phyloP scores from a whole-genome alignment of 2,888 invertebrate genomes.

The Hirtodrosophila duncani region DNA sequence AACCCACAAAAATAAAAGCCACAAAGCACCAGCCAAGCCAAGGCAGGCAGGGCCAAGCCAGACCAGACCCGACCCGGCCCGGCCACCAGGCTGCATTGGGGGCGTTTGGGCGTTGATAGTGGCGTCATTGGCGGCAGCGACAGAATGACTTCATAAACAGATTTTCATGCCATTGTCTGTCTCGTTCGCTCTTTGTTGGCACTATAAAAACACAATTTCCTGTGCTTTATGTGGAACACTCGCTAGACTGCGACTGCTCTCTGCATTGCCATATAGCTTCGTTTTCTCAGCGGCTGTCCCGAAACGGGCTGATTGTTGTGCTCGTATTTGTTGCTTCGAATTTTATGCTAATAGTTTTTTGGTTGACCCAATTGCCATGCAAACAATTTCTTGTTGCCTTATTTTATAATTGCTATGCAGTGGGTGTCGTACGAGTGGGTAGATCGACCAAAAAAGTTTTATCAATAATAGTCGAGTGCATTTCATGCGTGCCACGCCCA shows the following conservation, averaged over 20 bases:
- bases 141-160: constrained; percentile 69
- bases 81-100: neutral
- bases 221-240: constrained; percentile 40
- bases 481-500: constrained; percentile 20
- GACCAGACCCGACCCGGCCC: constrained; percentile 1
- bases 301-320: neutral
- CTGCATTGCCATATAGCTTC: constrained; percentile 14
- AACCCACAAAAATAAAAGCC: constrained; percentile 15
- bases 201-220: constrained; percentile 59
- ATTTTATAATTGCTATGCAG: constrained; percentile 21
- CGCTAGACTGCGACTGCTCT: constrained; percentile 6
- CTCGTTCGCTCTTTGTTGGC: constrained; percentile 8
- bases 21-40: constrained; percentile 17
- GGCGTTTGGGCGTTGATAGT: constrained; percentile 21
- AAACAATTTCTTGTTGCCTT: constrained; percentile 23
- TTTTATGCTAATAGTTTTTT: constrained; percentile 33
- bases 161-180: constrained; percentile 62
- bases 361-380: constrained; percentile 31
- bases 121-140: constrained; percentile 36
- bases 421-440: neutral
- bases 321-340: constrained; percentile 9
- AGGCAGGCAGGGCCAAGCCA: constrained; percentile 1
- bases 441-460: constrained; percentile 22
- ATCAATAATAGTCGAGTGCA: constrained; percentile 35
- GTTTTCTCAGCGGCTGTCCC: constrained; percentile 15